These are phyloP conservation scores for Phragmatobia fuliginosa DNA, from an alignment of 2,888 invertebrate species.

Conservation along the genomic window DNA sequence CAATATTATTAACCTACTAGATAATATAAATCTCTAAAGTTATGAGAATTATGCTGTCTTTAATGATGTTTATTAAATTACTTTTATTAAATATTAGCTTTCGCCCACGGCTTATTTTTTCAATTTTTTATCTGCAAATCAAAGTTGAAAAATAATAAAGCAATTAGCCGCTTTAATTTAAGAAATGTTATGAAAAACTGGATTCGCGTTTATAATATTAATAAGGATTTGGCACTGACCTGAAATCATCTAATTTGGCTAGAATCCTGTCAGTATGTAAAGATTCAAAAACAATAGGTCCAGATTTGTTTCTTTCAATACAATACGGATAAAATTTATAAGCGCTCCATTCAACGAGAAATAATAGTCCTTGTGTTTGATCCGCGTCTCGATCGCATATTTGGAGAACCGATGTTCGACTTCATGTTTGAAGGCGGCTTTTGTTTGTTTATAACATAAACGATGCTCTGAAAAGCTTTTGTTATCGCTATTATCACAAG, in stretches of 20 bases:
- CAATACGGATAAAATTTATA: slow-evolving; percentile 15
- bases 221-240: background rate
- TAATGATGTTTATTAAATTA: background rate
- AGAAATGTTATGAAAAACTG: background rate
- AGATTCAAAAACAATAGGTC: slow-evolving; percentile 10
- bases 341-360: slow-evolving; percentile 28
- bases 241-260: background rate
- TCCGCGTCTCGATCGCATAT: slow-evolving; percentile 14
- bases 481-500: background rate
- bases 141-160: too few relatives aligned
- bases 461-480: background rate
- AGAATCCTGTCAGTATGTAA: background rate
- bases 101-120: too few relatives aligned
- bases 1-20: too few relatives aligned
- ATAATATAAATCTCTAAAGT: too few relatives aligned
- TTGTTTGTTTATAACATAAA: background rate
- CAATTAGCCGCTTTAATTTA: background rate
- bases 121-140: too few relatives aligned
- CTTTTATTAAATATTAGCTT: background rate
- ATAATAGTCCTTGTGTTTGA: slow-evolving; percentile 32
- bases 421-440: background rate
- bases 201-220: too few relatives aligned
- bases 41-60: too few relatives aligned
- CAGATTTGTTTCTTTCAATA: slow-evolving; percentile 7
- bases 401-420: slow-evolving; percentile 9